phyloP scores from a whole-genome alignment of 2,797 vertebrate genomes.

The Peromyscus aztecus region DNA sequence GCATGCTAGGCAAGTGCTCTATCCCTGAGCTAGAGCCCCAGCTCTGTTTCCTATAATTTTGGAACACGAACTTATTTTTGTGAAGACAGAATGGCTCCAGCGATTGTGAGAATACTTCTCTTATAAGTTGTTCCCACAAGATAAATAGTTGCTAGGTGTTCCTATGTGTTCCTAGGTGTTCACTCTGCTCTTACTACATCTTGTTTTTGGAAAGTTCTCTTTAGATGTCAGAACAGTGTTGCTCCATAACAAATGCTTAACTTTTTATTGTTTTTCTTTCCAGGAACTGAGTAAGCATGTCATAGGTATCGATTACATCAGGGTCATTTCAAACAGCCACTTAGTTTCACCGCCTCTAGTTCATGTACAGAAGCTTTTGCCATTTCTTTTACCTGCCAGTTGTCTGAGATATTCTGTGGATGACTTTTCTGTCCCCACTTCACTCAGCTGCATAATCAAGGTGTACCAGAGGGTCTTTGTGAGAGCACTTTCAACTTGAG shows the following conservation, averaged over 20 bases:
- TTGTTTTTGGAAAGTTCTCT: slow-evolving; percentile 39
- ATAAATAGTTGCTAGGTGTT: neutral
- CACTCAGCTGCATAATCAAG: neutral
- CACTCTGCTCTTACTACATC: neutral
- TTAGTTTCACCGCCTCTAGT: slow-evolving; percentile 52
- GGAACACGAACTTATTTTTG: neutral
- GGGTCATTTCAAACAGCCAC: slow-evolving; percentile 22
- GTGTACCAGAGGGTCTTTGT: neutral
- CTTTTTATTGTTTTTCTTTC: neutral
- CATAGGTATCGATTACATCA: slow-evolving; percentile 21
- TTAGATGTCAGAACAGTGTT: neutral
- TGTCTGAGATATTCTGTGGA: slow-evolving; percentile 39
- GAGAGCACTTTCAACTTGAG: neutral
- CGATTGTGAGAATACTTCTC: neutral
- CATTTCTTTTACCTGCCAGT: slow-evolving; percentile 30
- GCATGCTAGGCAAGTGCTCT: neutral
- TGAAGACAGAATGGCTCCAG: neutral
- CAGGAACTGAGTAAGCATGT: neutral
- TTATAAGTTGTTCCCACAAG: neutral
- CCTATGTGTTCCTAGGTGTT: neutral
- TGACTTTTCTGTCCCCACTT: slow-evolving; percentile 6
- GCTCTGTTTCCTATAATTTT: neutral
- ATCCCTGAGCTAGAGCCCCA: neutral
- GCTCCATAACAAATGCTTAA: neutral
- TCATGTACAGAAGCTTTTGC: slow-evolving; percentile 52